These are phyloP conservation scores for Clarias platycephalus DNA, from an alignment of 2,797 vertebrate genomes.

Conservation along the genomic window DNA sequence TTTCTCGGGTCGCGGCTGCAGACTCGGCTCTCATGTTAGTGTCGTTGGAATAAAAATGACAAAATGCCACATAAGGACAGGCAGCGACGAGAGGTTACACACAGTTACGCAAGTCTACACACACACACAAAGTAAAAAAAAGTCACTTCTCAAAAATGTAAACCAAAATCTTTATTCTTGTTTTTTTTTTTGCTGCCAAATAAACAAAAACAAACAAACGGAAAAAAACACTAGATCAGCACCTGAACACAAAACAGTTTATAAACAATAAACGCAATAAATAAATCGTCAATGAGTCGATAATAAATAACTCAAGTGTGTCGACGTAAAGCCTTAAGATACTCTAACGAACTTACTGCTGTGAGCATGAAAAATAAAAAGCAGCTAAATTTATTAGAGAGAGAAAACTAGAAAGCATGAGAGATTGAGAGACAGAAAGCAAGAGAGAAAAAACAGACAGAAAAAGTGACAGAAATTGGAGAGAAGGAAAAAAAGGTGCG, in stretches of 20 bases:
- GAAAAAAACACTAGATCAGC: background rate
- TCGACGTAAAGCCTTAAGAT: constrained; percentile 20
- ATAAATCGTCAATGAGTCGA: background rate
- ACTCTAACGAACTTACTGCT: background rate
- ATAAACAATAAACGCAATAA: background rate
- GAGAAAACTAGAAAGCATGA: background rate
- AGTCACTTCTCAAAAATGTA: background rate
- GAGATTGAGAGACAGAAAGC: background rate
- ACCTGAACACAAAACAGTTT: background rate
- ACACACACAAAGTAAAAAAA: background rate
- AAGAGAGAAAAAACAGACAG: background rate
- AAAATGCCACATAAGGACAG: constrained; percentile 5
- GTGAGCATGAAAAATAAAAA: background rate
- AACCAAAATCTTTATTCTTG: background rate
- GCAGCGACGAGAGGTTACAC: background rate
- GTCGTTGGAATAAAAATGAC: constrained; percentile 9
- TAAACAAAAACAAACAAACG: background rate
- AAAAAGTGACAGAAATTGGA: background rate
- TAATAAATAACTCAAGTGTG: constrained; percentile 17
- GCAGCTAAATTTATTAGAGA: background rate
- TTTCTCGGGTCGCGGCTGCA: constrained; percentile 30
- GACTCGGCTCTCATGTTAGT: constrained; percentile 37
- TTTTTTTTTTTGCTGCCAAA: background rate
- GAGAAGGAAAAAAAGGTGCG: background rate
- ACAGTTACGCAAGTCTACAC: background rate